phyloP scores from a whole-genome alignment of 2,797 vertebrate species.

The Onychomys torridus region DNA sequence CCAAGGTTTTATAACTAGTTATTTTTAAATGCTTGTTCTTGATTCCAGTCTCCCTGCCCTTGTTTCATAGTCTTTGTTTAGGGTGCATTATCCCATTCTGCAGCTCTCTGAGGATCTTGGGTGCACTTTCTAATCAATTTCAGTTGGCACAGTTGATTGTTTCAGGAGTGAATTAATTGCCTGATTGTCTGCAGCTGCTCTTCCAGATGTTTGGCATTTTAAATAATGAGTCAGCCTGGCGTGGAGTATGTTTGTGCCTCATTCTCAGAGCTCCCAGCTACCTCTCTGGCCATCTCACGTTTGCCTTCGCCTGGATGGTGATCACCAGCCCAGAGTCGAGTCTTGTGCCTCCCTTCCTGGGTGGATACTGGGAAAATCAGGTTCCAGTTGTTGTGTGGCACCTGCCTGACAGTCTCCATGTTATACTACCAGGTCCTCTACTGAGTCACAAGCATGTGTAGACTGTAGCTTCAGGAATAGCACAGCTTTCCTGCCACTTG shows the following conservation, averaged over 20 bases:
- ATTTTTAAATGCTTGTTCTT: neutral
- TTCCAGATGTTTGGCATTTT: neutral
- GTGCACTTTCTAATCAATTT: slow-evolving; percentile 52
- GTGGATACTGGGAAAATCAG: neutral
- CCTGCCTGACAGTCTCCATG: neutral
- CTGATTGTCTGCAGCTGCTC: slow-evolving; percentile 40
- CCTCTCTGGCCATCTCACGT: neutral
- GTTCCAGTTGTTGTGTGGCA: neutral
- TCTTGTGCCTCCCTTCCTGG: neutral
- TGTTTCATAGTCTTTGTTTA: slow-evolving; percentile 5
- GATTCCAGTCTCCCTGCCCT: neutral
- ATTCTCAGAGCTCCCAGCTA: neutral
- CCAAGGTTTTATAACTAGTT: neutral
- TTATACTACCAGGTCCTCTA: neutral
- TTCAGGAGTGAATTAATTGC: slow-evolving; percentile 10
- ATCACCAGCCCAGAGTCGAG: neutral
- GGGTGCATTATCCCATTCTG: neutral
- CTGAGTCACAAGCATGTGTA: neutral
- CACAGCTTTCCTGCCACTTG: neutral
- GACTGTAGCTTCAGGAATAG: neutral
- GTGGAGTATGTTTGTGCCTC: neutral
- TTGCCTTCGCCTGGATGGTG: neutral
- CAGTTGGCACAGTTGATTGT: slow-evolving; percentile 34
- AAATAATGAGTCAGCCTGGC: neutral
- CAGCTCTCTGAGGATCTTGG: neutral